Evolutionary conservation across 2,113 vertebrate genomes (phyloP), one percentile per base, ranked within the genome.

Genomic region (Raja brachyura): DNA sequence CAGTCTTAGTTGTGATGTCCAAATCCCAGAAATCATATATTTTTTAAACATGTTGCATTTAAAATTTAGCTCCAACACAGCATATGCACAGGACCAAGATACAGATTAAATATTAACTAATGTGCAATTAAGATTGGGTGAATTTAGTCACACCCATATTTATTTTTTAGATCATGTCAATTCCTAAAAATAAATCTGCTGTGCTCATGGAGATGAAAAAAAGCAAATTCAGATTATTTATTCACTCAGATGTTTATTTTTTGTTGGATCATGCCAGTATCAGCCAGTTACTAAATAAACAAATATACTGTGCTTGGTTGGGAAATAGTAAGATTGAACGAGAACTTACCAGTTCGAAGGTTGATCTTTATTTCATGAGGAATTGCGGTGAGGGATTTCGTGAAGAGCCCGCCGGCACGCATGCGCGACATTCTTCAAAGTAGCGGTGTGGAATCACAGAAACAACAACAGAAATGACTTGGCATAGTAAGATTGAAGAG

Each of bases 91-190:
- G 56, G 81, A 59, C 56, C 81, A 61, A 59, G 25, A 86, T 86
- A 86, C 11, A 61, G 59, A 61, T 66, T 66, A 88, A 88, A 31
- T 63, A 88, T 63, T 63, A 63, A 88, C 59, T 66, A 18, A 33
- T 63, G 59, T 13, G 14, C 83, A 63, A 88, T 88, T 88, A 18
- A 31, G 83, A n/a, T 88, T 88, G 83, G 83, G 59, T 63, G 59
- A 88, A 31, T 88, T 31, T 88, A 28, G 1, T 88, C 59, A 88
- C 83, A 88, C 83, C 83, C 28, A 63, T 88, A n/a, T 88, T 88
- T 88, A 88, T 88, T 88, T 61, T 86, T 59, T 16, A 88, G 13
- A 63, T 61, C 13, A 88, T 31, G 28, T 54, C 83, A 88, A 86
- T 88, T 5, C 28, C n/a, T 63, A 88, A 88, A 88, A n/a, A 61